Evolutionary conservation across 2,888 invertebrate genomes (phyloP), one percentile per base, ranked within the genome.

Genomic region (Anarsia innoxiella): DNA sequence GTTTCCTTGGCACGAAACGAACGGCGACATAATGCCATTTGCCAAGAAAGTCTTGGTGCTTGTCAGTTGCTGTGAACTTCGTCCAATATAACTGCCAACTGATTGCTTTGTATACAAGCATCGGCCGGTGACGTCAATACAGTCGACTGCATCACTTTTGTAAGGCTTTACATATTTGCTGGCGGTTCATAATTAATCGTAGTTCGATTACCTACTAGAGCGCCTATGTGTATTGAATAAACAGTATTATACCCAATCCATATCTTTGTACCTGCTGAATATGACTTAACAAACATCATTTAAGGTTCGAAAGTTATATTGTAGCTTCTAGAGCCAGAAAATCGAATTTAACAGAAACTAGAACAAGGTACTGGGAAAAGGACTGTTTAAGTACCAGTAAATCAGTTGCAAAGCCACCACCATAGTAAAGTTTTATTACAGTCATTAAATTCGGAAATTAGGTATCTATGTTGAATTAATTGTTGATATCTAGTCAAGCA

Each of bases 41-140:
- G 49, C 48, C 46, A 51, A 47, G 45, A 48, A 46, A 41, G 37
- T 41, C 33, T 37, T 40, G 32, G 34, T 39, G 39, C 39, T 42
- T 41, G 45, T 42, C 43, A 39, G 45, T 40, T 40, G 41, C 42
- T 40, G 37, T 37, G 42, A 45, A 33, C 32, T 42, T 43, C 41
- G 13, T n/a, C 37, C 36, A 31, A 35, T 30, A 38, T 45, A 31
- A 45, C 42, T 44, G 45, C 44, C 42, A 42, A 34, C 36, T 36
- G 39, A 45, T 41, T 42, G 41, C 43, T 23, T 23, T 26, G 32
- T 31, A 12, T 30, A 27, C 16, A 30, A 32, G 9, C 12, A 19
- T 19, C 19, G 19, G 19, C 19, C 4, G 3, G 27, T 37, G 27
- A 37, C 32, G 37, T 37, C 37, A 37, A 37, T 25, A 19, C 11